Evolutionary conservation across 2,113 vertebrate genomes (phyloP).

Genomic region (Dunckerocampus dactyliophorus): DNA sequence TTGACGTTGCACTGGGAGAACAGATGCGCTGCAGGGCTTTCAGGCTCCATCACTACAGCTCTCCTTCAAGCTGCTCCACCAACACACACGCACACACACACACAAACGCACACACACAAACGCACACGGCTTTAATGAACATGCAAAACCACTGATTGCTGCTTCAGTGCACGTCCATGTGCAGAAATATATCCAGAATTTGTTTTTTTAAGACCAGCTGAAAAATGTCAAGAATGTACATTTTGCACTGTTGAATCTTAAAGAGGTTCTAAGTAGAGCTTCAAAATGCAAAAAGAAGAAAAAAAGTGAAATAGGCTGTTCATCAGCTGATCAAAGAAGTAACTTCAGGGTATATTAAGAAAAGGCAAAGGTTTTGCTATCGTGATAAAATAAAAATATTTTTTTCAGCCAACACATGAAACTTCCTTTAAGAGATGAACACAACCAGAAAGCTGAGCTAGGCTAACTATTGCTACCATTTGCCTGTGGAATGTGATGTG

Average conservation of each 20-base stretch:
- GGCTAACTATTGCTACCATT: neutral
- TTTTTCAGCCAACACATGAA: too few species aligned
- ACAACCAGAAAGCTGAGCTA: constrained; percentile 15
- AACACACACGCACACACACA: constrained; percentile 36
- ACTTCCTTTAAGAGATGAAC: too few species aligned
- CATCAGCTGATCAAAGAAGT: too few species aligned
- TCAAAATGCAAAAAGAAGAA: too few species aligned
- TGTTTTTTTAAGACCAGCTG: neutral
- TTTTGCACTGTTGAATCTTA: neutral
- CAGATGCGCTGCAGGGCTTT: constrained; percentile 71
- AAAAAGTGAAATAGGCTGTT: too few species aligned
- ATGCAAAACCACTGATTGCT: constrained; percentile 50
- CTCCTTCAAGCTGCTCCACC: constrained; percentile 69
- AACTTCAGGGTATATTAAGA: too few species aligned
- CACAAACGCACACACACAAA: constrained; percentile 16
- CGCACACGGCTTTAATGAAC: constrained; percentile 41
- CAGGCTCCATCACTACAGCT: constrained; percentile 72
- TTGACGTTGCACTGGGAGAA: constrained; percentile 70
- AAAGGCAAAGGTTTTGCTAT: too few species aligned
- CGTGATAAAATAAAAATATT: too few species aligned
- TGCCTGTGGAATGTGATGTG: neutral
- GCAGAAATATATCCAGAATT: constrained; percentile 34
- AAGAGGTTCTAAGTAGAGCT: too few species aligned
- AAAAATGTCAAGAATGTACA: too few species aligned
- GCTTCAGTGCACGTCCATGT: constrained; percentile 38